These are phyloP conservation scores for Liopterus haemorrhoidalis DNA, from an alignment of 2,888 invertebrate genomes.

Conservation along the genomic window DNA sequence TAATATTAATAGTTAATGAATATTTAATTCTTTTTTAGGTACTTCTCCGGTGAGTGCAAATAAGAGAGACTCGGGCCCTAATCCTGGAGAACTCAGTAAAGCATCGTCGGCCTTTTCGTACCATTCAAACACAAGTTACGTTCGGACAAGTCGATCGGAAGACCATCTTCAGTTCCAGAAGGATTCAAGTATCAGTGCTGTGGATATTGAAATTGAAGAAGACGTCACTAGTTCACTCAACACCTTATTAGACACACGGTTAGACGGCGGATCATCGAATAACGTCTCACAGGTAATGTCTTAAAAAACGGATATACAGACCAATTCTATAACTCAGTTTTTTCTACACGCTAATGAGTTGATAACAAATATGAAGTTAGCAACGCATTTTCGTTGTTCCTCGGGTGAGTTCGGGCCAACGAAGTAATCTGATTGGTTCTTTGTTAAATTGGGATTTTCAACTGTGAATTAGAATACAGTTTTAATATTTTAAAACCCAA, in stretches of 20 bases:
- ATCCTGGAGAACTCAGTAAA: conserved; percentile 26
- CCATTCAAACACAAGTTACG: conserved; percentile 55
- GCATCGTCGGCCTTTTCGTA: conserved; percentile 19
- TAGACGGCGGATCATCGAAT: conserved; percentile 47
- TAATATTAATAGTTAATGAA: no score
- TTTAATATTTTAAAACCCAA: no score
- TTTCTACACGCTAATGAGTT: background rate
- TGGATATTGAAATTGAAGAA: conserved; percentile 88
- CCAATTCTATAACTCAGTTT: background rate
- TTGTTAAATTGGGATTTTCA: no score
- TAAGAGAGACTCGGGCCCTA: conserved; percentile 46
- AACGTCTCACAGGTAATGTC: conserved; percentile 34
- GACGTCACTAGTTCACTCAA: conserved; percentile 90
- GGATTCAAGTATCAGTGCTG: conserved; percentile 72
- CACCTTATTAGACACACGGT: conserved; percentile 76
- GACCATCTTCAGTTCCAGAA: conserved; percentile 83
- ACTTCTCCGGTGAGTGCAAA: conserved; percentile 51
- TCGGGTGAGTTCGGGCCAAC: no score
- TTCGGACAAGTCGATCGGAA: conserved; percentile 85
- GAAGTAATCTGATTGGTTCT: no score
- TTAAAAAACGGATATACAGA: conserved; percentile 42
- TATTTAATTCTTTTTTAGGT: no score
- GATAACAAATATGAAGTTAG: no score
- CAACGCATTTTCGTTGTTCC: no score
- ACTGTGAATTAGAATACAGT: no score